A percentile compares a stretch with the other conserved stretches of the same genome.
These are phyloP conservation scores for Dunckerocampus dactyliophorus DNA, from an alignment of 2,113 vertebrate species.

Conservation along the genomic window DNA sequence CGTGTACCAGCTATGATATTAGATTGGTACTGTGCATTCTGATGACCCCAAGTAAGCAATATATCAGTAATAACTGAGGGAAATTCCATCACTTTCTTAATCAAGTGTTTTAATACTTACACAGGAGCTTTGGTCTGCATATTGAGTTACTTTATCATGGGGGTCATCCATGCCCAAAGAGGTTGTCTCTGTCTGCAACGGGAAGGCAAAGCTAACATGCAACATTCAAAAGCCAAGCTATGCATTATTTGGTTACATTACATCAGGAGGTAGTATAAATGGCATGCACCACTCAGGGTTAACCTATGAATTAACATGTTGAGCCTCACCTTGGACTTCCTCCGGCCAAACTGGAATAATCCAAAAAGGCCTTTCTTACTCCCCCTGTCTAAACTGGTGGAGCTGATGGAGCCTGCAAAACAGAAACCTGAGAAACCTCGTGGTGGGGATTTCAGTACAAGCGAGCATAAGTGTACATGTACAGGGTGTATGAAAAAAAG, in stretches of 20 bases:
- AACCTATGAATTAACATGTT: conserved; percentile 14
- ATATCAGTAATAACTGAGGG: not conserved
- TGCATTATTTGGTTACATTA: conserved; percentile 26
- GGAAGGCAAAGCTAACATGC: conserved; percentile 59
- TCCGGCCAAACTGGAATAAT: conserved; percentile 81
- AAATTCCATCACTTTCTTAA: not conserved
- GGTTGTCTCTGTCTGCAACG: conserved; percentile 66
- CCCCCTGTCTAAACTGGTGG: conserved; percentile 67
- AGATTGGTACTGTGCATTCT: not conserved
- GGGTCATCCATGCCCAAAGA: conserved; percentile 61
- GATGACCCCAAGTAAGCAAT: not conserved
- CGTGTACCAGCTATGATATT: not conserved
- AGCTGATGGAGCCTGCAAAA: conserved; percentile 66
- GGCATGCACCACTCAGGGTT: conserved; percentile 16
- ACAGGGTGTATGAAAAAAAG: too few relatives aligned
- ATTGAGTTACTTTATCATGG: conserved; percentile 56
- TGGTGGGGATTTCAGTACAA: too few relatives aligned
- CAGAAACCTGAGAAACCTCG: conserved; percentile 1
- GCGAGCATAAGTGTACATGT: not conserved
- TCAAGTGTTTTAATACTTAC: conserved; percentile 67
- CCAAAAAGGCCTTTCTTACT: conserved; percentile 85
- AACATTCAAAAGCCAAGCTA: conserved; percentile 40
- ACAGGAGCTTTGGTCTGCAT: conserved; percentile 46
- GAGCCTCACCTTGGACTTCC: conserved; percentile 80
- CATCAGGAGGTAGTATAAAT: not conserved